Evolutionary conservation across 2,113 vertebrate genomes (phyloP), one percentile per base, ranked within the genome.

Genomic region (Nibea albiflora): DNA sequence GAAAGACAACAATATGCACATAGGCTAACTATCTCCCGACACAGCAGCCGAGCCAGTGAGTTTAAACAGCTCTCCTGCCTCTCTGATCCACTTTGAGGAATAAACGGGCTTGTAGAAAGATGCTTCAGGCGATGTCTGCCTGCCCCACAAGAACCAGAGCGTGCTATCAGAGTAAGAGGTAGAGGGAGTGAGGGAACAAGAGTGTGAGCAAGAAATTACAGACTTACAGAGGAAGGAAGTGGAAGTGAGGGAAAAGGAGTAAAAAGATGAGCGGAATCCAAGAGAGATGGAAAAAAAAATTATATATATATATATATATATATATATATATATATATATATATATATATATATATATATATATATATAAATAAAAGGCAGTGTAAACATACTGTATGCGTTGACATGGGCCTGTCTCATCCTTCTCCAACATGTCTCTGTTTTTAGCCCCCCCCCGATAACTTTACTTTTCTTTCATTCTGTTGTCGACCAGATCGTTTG

Each of bases 21-120:
- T 80, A 83, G 81, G 83, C 83, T 88, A 62, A 76, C 49, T 67
- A 81, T 72, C 69, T 79, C 74, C 70, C 28, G 56, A 68, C 83
- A 52, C 81, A 64, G 81, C 75, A 49, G 72, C 68, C 58, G 22
- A 78, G 82, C 86, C 76, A 26, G 56, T 47, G 74, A 83, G 84
- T 89, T 85, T 90, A 86, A 92, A 79, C 78, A 70, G 70, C 87
- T 84, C 84, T 88, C 81, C 75, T 78, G 84, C 78, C 73, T 88
- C 91, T 93, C 92, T 90, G 88, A 88, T 92, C 91, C 87, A 90
- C 92, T 93, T 91, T 93, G 93, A 92, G 91, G 87, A 84, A 80
- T 91, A 87, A 79, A 92, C 83, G 75, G 77, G 78, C 88, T 90
- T 76, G 81, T 86, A 81, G 86, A 80, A 86, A 86, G 83, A 90